phyloP scores from a whole-genome alignment of 2,113 vertebrate genomes.

The Crotalus tigris region DNA sequence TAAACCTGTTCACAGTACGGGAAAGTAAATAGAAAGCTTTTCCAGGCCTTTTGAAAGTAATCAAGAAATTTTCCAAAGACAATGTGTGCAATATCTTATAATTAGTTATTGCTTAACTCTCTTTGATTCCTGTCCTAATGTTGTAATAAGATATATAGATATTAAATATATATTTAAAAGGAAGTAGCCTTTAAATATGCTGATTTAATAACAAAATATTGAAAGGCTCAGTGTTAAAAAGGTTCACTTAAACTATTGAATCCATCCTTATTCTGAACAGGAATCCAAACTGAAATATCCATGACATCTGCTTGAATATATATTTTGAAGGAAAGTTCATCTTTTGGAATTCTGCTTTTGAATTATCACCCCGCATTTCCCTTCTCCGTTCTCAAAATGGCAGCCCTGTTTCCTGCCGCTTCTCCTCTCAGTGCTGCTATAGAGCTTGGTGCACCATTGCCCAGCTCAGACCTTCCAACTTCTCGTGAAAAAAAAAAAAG shows the following conservation, averaged over 20 bases:
- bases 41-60: background rate
- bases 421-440: no score
- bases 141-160: background rate
- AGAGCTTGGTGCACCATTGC: no score
- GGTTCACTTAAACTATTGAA: background rate
- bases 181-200: background rate
- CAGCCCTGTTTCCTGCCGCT: no score
- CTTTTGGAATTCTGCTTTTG: background rate
- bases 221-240: background rate
- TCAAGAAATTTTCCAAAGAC: background rate
- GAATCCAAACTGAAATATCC: background rate
- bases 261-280: background rate
- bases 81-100: background rate
- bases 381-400: no score
- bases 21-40: slow-evolving; percentile 17
- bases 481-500: no score
- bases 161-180: background rate
- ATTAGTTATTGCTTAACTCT: background rate
- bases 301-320: background rate
- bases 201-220: background rate
- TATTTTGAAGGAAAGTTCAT: background rate
- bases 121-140: background rate
- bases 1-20: slow-evolving; percentile 3
- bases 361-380: background rate
- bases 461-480: no score